Evolutionary conservation across 2,888 invertebrate genomes (phyloP), one percentile per base, ranked within the genome.

Genomic region (Laothoe populi): DNA sequence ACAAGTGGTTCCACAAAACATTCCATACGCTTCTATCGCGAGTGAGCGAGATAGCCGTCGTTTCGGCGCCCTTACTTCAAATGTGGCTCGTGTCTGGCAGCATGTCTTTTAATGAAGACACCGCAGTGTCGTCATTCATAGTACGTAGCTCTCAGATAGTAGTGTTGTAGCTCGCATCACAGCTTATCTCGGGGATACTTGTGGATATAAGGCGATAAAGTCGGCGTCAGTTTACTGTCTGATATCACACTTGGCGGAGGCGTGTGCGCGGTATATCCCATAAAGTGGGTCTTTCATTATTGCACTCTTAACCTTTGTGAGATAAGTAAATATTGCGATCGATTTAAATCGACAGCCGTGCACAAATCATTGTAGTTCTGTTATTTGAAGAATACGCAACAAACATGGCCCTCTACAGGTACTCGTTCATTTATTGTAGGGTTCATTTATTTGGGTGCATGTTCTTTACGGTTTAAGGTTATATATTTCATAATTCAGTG

Each of bases 101-200:
- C 78, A 86, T 78, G 84, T 86, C 84, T 89, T 89, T 83, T 78
- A 83, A 79, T 80, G 86, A 82, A 84, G 82, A 83, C 79, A 77
- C 73, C 73, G 76, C 63, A 72, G 71, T 81, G 83, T 90, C 92
- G 93, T 92, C 88, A 87, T 86, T 93, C 88, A 91, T 90, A 88
- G 93, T 93, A 93, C 93, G 93, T 93, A 93, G 93, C 93, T 93
- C 88, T 90, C 84, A 87, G 91, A 93, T 82, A 82, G 83, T 82
- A 84, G 91, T 90, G 77, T 76, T 86, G 90, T 87, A 90, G 88
- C 90, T 91, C 90, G 90, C 83, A 82, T 86, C 84, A 83, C 73
- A 59, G 68, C 75, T 88, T 91, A 89, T 90, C 90, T 74, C 62
- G 65, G 66, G 73, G 79, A 72, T 78, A 80, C 84, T 82, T 81